Evolutionary conservation across 2,797 vertebrate genomes (phyloP), one percentile per base, ranked within the genome.

Genomic region (Vespertilio murinus): DNA sequence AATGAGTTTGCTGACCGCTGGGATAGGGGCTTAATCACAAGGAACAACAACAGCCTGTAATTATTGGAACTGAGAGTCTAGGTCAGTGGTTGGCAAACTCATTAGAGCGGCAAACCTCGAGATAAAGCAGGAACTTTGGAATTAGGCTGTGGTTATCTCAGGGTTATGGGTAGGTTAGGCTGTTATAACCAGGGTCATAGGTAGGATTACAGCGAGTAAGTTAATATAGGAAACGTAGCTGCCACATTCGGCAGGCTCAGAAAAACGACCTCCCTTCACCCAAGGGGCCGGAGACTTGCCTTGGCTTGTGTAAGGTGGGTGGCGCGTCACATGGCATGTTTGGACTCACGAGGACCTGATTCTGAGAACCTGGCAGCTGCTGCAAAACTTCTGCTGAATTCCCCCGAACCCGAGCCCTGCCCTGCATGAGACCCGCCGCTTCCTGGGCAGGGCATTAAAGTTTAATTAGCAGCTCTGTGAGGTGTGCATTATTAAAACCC

Each of bases 401-500:
- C 61, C 47, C 9, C 28, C 22, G 65, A 91, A 40, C 59, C 5
- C 13, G 30, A 42, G 61, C 20, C 38, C 40, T 89, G 70, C 47
- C 75, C 38, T 67, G 25, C 67, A 33, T 35, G 73, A 88, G 73
- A 64, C 8, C 8, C 2, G 14, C 3, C 2, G 8, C 25, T 49
- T 18, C 30, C 42, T n/a, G 12, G 8, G 16, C 10, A 40, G 80
- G 54, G 28, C 25, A 49, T 87, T 86, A 71, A 77, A 56, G 70
- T 83, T 95, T 82, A 93, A 92, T 88, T 30, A 81, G 35, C 35
- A 86, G 40, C 33, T 94, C 89, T 65, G 65, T 20, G 56, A 59
- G 45, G 7, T 35, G 35, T 47, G 52, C 49, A 78, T 91, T 93
- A 95, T 94, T 87, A 73, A 95, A 80, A 42, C 12, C 40, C 42